Evolutionary conservation across 1,140 invertebrate species (phyloP).

Genomic region (Drepana arcuata): DNA sequence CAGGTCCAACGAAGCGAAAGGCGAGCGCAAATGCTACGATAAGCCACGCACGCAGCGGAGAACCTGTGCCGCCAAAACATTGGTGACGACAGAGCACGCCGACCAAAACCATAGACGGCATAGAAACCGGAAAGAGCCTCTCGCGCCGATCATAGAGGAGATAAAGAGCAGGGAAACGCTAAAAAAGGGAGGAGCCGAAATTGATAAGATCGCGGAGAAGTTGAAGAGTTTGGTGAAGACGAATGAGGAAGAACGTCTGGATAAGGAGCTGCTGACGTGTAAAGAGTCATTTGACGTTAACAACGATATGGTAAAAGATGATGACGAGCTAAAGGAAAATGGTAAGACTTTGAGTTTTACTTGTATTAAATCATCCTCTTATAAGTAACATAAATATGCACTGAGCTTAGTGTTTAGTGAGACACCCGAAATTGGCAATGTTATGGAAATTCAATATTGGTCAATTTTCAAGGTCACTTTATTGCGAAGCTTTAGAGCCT

Average conservation of each 20-base stretch:
- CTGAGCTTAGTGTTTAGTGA: too few species aligned
- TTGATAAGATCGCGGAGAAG: constrained; percentile 64
- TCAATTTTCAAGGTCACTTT: too few species aligned
- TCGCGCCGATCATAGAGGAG: constrained; percentile 55
- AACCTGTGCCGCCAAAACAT: constrained; percentile 3
- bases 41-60: constrained; percentile 17
- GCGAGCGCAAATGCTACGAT: constrained; percentile 42
- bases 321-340: constrained; percentile 11
- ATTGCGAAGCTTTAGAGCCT: too few species aligned
- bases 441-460: too few species aligned
- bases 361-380: too few species aligned
- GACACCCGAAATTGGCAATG: not conserved
- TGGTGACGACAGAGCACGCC: constrained; percentile 1
- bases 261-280: constrained; percentile 49
- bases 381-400: too few species aligned
- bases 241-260: constrained; percentile 36
- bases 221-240: constrained; percentile 44
- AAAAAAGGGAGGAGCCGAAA: constrained; percentile 53
- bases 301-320: constrained; percentile 8
- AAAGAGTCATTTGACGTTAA: constrained; percentile 42
- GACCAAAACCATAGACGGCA: not conserved
- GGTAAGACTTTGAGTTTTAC: constrained; percentile 9
- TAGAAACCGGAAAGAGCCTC: constrained; percentile 30
- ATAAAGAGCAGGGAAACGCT: constrained; percentile 43
- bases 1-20: constrained; percentile 44